Percentiles rank a stretch among this genome's conserved stretches.
Evolutionary conservation across 1,140 invertebrate species (phyloP).

Genomic region (Brachionus paranguensis): DNA sequence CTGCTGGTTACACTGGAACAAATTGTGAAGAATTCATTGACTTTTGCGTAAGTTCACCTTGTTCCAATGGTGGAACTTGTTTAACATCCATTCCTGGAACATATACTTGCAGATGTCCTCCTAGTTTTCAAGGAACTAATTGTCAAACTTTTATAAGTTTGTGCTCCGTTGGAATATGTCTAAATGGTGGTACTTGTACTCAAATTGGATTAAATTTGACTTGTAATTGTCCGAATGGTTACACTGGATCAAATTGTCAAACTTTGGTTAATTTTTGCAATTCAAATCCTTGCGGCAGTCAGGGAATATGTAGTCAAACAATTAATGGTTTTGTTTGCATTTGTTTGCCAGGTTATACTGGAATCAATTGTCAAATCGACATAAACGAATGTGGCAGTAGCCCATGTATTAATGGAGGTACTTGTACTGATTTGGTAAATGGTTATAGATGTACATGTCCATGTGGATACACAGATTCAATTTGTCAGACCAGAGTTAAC

Average conservation of each 20-base stretch:
- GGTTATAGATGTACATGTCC: constrained; percentile 66
- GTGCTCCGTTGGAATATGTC: constrained; percentile 60
- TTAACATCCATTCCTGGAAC: constrained; percentile 41
- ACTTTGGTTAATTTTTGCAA: constrained; percentile 62
- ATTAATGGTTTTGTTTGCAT: constrained; percentile 43
- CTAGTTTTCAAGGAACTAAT: constrained; percentile 12
- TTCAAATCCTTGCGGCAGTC: constrained; percentile 70
- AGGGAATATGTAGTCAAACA: constrained; percentile 31
- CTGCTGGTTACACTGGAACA: constrained; percentile 14
- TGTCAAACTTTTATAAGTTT: constrained; percentile 43
- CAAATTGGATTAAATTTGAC: constrained; percentile 85
- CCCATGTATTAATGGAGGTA: constrained; percentile 40
- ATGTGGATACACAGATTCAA: constrained; percentile 56
- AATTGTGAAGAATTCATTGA: not conserved
- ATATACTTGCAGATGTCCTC: constrained; percentile 30
- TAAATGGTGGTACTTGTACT: constrained; percentile 85
- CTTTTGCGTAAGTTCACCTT: constrained; percentile 44
- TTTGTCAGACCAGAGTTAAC: constrained; percentile 37
- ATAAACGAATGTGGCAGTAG: constrained; percentile 44
- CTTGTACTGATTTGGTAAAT: constrained; percentile 32
- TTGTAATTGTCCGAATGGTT: constrained; percentile 75
- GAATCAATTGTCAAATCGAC: constrained; percentile 64
- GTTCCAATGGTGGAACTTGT: constrained; percentile 50
- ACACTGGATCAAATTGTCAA: constrained; percentile 59
- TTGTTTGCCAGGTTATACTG: constrained; percentile 90